Evolutionary conservation across 2,888 invertebrate species (phyloP), one percentile per base, ranked within the genome.

Genomic region (Aethes cnicana): DNA sequence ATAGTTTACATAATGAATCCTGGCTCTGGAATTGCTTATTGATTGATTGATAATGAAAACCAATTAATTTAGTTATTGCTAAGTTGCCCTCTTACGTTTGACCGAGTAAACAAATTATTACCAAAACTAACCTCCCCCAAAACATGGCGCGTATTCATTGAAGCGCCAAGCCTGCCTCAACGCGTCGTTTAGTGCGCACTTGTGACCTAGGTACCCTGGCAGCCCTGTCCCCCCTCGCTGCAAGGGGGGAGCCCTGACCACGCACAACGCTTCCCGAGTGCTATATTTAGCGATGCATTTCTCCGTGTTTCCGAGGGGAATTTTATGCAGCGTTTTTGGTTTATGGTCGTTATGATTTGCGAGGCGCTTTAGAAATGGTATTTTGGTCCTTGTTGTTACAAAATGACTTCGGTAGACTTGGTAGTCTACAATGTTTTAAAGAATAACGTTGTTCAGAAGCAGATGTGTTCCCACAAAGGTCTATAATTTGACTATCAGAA

Each of bases 211-310:
- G 68, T 58, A 53, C 58, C 60, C 59, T 57, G 59, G 36, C 67
- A 68, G 52, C 69, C 68, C 68, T 72, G 65, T 54, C 36, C 46
- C 32, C 50, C 26, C 25, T n/a, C 65, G 62, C 66, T 61, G 62
- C 41, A 55, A 59, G 64, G 65, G 69, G 66, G 65, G 62, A 77
- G 71, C 74, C 85, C 85, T 87, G 86, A 87, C 88, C 87, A 85
- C 74, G 83, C 82, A 80, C 86, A 87, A 85, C 81, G 61, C 69
- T 65, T 69, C 70, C 69, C 66, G 70, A 63, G 59, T 59, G 77
- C 84, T 86, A 87, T 86, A 85, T 86, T 86, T 86, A 87, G 84
- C 75, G 62, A 69, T 81, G 80, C 81, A 83, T 78, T 84, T 77
- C 72, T 63, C 68, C 21, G 35, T 14, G 43, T 44, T 36, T 43